Base-by-base conservation (phyloP, 35 echinoderm and acorn worm species). In the Patiria miniata region DNA sequence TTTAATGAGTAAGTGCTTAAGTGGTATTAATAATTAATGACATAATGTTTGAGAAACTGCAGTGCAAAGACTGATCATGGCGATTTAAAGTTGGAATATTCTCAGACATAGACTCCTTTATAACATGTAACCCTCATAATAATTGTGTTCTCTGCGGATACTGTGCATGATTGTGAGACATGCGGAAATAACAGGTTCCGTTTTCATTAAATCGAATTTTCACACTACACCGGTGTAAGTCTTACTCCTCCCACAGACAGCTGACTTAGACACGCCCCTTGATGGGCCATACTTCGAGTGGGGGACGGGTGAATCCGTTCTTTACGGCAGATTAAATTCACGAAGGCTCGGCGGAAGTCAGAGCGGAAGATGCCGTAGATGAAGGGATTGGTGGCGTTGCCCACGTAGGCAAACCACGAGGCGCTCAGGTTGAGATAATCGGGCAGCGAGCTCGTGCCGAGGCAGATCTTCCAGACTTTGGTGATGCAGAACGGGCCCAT, bases 401-500 rank as follows among this genome's bases (percentile, higher is more conserved):
- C 58, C 5, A 83, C 33, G 29, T 77, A 90, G 15, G 83, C 68
- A 14, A 57, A 32, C 23, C 76, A 78, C 22, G 80, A 77, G 2
- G 88, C 60, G 33, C 78, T 76, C 22, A 83, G 50, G 39, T 90
- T 90, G 39, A 90, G 53, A 60, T 65, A 78, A 0, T 23, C 21
- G 5, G 88, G 88, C 8, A 90, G 34, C 1, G 19, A 7, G 12
- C 73, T 68, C 3, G 38, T 54, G 10, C 39, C 77, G 28, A 84
- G 69, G 82, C 53, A 84, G 0, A 90, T 90, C 36, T 90, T 90
- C 51, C 83, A 40, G 61, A 90, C 60, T 58, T 90, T 90, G 21
- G 88, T 90, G 22, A 90, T 10, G 55, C 88, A 90, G 78, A 90
- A 90, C 37, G 88, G 88, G 0, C 80, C 55, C 65, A 73, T 90